Evolutionary conservation across 1,140 invertebrate species (phyloP).

Genomic region (Halotydeus destructor): DNA sequence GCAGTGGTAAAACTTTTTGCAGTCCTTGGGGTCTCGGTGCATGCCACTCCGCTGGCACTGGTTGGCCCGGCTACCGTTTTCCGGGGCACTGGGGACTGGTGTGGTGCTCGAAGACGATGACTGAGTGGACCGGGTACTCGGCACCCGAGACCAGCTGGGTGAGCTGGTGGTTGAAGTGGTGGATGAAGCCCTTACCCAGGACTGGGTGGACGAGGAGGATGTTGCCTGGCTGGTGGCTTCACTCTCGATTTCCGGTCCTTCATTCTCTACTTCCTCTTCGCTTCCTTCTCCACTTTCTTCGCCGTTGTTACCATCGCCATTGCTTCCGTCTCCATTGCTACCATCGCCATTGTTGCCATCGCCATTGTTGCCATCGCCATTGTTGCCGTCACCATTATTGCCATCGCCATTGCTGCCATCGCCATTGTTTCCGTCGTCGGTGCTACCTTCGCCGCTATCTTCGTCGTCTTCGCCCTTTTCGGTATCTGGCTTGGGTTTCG

Average conservation of each 20-base stretch:
- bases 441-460: background rate
- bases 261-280: background rate
- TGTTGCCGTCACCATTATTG: background rate
- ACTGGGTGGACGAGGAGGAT: background rate
- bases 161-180: background rate
- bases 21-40: constrained; percentile 11
- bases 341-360: constrained; percentile 3
- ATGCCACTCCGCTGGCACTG: constrained; percentile 8
- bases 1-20: constrained; percentile 13
- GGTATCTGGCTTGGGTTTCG: constrained; percentile 3
- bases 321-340: background rate
- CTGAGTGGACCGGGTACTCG: background rate
- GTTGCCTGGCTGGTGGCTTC: too few species aligned
- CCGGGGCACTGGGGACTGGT: background rate
- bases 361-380: background rate
- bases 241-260: too few species aligned
- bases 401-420: background rate
- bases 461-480: background rate
- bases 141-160: background rate
- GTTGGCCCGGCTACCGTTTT: background rate
- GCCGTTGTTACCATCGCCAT: background rate
- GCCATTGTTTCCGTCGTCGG: background rate
- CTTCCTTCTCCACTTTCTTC: background rate
- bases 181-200: background rate
- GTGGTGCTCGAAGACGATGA: background rate